Base-by-base conservation (phyloP, 2,888 invertebrate species). In the Acleris holmiana region DNA sequence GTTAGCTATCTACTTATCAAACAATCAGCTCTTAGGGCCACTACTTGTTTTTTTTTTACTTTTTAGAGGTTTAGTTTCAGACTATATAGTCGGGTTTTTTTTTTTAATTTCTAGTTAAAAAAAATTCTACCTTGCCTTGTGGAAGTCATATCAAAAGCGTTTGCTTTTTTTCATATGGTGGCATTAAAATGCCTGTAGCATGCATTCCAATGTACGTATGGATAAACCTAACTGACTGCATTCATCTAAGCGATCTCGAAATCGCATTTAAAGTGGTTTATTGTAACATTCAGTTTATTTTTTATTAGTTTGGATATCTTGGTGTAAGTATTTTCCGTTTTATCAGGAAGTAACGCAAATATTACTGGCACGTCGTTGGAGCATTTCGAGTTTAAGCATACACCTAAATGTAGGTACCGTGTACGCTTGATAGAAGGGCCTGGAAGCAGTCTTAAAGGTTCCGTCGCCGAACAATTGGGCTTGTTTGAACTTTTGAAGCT, bases 381-480 rank as follows among this genome's bases (percentile, higher is more conserved):
- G 35, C 10, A 51, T 35, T 29, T 35, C 4, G 5, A 40, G 40
- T 35, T 44, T 44, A 23, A 54, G 21, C 44, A 44, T 25, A 54
- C 54, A 44, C 23, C 54, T 44, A 54, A 21, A 54, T 54, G 17
- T 54, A n/a, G n/a, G n/a, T n/a, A 44, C 17, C 23, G 21, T 54
- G 21, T 54, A 54, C 54, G 44, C 23, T 17, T 44, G 21, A 44
- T 19, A 23, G 25, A 44, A 54, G 23, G 54, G 23, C 21, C 48
- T 48, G 48, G 48, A 41, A 54, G 54, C 23, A 8, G n/a, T 54
- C 41, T 44, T 54, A 54, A 44, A 53, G 7, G 44, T 44, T 23
- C 54, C 54, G 41, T 54, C 54, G n/a, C 54, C 54, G 2, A 54
- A 54, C 17, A n/a, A 54, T 44, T 44, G 54, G 10, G 54, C 25